Evolutionary conservation across 2,888 invertebrate genomes (phyloP).

Genomic region (Polydrusus pterygomalis): DNA sequence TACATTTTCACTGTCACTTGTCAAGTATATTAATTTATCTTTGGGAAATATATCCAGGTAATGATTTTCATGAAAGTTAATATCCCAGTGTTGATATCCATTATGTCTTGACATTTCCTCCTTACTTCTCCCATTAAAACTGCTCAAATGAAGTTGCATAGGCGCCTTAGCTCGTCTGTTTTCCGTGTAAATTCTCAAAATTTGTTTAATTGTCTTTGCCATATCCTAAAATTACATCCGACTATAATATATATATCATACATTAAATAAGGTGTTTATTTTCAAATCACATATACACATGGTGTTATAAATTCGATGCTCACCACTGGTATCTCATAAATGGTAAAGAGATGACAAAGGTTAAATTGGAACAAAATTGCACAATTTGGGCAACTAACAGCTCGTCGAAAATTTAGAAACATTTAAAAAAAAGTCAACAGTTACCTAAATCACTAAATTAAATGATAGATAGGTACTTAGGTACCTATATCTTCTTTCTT

Average conservation of each 20-base stretch:
- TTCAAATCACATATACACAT: too few relatives aligned
- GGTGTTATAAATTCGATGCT: too few relatives aligned
- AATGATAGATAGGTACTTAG: too few relatives aligned
- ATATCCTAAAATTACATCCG: constrained; percentile 77
- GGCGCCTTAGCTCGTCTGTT: constrained; percentile 89
- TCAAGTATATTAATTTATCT: constrained; percentile 90
- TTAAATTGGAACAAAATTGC: too few relatives aligned
- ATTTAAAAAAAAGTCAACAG: too few relatives aligned
- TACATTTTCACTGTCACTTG: constrained; percentile 94
- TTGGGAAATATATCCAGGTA: constrained; percentile 84
- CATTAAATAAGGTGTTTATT: too few relatives aligned
- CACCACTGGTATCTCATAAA: too few relatives aligned
- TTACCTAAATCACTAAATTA: too few relatives aligned
- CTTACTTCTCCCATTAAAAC: constrained; percentile 84
- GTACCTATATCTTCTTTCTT: too few relatives aligned
- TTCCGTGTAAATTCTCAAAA: constrained; percentile 91
- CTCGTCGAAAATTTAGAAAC: too few relatives aligned
- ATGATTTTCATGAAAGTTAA: constrained; percentile 80
- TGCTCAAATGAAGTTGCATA: constrained; percentile 87
- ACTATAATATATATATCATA: background rate
- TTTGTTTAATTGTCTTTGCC: constrained; percentile 91
- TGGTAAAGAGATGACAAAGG: too few relatives aligned
- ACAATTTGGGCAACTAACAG: too few relatives aligned
- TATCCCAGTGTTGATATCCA: constrained; percentile 95
- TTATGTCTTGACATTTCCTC: constrained; percentile 86